Evolutionary conservation across 2,113 vertebrate genomes (phyloP).

Genomic region (Tragulus kanchil): DNA sequence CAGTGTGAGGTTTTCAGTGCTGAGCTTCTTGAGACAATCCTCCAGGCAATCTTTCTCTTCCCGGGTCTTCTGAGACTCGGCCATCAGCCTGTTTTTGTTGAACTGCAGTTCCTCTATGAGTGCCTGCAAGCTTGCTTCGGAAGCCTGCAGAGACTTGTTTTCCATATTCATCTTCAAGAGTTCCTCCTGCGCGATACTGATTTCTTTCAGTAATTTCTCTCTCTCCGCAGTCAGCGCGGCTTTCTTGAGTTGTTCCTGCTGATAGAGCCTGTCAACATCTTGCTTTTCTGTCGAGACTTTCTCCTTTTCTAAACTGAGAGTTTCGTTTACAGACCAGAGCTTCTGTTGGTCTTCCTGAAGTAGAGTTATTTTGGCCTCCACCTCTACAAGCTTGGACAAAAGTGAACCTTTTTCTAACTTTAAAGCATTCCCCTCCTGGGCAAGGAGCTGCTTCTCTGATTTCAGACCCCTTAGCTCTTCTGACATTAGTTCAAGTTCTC

Average conservation of each 20-base stretch:
- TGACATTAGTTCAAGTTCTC: conserved; percentile 93
- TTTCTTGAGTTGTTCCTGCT: conserved; percentile 85
- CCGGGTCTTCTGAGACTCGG: conserved; percentile 80
- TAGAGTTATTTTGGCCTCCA: conserved; percentile 86
- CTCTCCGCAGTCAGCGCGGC: conserved; percentile 83
- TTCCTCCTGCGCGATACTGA: conserved; percentile 83
- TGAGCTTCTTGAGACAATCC: conserved; percentile 85
- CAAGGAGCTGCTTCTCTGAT: conserved; percentile 91
- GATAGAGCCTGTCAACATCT: conserved; percentile 85
- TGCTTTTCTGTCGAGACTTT: conserved; percentile 87
- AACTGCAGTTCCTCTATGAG: conserved; percentile 88
- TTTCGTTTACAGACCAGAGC: conserved; percentile 87
- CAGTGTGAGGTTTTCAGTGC: conserved; percentile 88
- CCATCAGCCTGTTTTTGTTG: conserved; percentile 80
- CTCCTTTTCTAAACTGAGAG: conserved; percentile 87
- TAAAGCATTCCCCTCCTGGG: conserved; percentile 89
- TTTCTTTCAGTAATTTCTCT: conserved; percentile 84
- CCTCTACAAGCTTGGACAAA: conserved; percentile 88
- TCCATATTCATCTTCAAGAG: conserved; percentile 87
- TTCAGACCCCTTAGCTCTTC: conserved; percentile 93
- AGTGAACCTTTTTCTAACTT: conserved; percentile 90
- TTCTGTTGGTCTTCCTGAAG: conserved; percentile 88
- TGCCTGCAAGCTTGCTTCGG: conserved; percentile 78
- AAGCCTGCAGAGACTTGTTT: conserved; percentile 85
- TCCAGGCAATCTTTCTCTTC: conserved; percentile 86